Evolutionary conservation across 2,888 invertebrate genomes (phyloP), one percentile per base, ranked within the genome.

Genomic region (Caenorhabditis drosophilae): DNA sequence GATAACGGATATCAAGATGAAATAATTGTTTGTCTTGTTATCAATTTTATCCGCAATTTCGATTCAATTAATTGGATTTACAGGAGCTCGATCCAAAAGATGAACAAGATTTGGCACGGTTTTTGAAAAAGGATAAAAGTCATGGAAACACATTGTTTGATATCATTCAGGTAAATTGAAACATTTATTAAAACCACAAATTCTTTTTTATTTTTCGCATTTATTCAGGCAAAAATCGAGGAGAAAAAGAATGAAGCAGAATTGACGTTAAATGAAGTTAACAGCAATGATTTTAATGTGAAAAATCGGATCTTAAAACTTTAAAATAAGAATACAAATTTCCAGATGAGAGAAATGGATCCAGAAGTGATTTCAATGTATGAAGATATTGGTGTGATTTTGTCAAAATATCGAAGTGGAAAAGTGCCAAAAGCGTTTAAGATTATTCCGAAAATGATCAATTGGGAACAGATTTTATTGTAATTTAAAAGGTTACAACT

Each of bases 391-490:
- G 87, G 91, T 71, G 90, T 92, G 84, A 91, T 97, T 2, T 87
- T 99, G 77, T 77, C 84, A 1, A 90, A 90, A 76, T 98, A 96
- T 84, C 89, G 97, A 67, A 93, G 92, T 84, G 98, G 98, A 23
- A 95, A 94, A 86, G 86, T 99, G 34, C 98, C 98, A 0, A 97
- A 98, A 85, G 94, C 96, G 1, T 97, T 98, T 84, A 98, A 99
- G 88, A 90, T 95, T 82, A 89, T 98, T 67, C 97, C 97, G 2
- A 90, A 90, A 83, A 87, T 96, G 56, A 68, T 76, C 35, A 83
- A 82, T 74, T 83, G 64, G 82, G 82, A 82, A 56, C 80, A 87
- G 84, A 83, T 87, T 47, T 71, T 87, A 12, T 80, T 78, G 79
- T 81, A 50, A 63, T 41, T 26, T 18, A 35, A 15, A 38, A 38